Evolutionary conservation across 1,140 invertebrate species (phyloP).

Genomic region (Ceratosolen solmsi): DNA sequence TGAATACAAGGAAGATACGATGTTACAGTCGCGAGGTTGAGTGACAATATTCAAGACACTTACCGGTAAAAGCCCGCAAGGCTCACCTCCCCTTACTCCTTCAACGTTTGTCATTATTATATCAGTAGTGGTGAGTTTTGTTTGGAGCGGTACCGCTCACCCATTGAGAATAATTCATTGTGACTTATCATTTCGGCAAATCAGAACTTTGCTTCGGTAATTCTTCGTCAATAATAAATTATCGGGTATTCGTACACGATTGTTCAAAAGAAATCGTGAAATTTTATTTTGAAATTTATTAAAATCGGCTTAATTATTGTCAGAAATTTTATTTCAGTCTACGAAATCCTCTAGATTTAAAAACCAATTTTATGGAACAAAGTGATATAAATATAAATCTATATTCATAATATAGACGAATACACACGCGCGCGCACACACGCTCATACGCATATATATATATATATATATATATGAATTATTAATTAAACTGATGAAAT

Average conservation of each 20-base stretch:
- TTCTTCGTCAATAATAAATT: neutral
- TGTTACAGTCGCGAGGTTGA: neutral
- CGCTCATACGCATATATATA: too few relatives aligned
- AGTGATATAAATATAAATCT: too few relatives aligned
- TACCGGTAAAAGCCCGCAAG: neutral
- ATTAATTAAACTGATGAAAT: too few relatives aligned
- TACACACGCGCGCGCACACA: too few relatives aligned
- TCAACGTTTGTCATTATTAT: neutral
- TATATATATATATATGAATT: too few relatives aligned
- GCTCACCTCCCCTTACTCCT: too few relatives aligned
- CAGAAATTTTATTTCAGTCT: neutral
- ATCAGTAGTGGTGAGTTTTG: neutral
- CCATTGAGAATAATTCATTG: neutral
- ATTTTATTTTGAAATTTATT: too few relatives aligned
- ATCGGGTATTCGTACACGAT: too few relatives aligned
- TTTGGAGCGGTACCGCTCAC: neutral
- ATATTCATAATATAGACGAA: too few relatives aligned
- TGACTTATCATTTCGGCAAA: neutral
- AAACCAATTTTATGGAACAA: too few relatives aligned
- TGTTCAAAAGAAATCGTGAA: too few relatives aligned
- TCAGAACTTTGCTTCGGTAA: neutral
- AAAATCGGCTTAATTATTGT: neutral
- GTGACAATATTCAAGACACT: neutral
- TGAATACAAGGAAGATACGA: neutral
- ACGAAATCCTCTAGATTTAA: too few relatives aligned